Base-by-base conservation (phyloP, 1,140 invertebrate species). In the Chrysopa pallens region DNA sequence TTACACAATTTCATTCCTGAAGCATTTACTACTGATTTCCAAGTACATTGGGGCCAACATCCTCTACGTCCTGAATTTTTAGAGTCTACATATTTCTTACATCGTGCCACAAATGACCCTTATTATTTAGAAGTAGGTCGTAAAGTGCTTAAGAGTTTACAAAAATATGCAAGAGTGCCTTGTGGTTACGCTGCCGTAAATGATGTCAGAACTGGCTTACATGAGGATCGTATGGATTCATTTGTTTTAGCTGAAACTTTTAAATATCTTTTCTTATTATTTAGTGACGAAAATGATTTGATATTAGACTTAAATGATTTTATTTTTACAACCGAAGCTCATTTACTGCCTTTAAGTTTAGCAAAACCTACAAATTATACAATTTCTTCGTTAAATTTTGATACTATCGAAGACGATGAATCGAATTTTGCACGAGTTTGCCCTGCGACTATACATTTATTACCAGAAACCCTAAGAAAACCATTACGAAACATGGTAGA, bases 21-120 rank as follows among this genome's bases (percentile, higher is more conserved):
- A 71, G 94, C 91, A 12, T 95, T 94, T 60, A 94, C 90, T 1
- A 84, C 84, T 5, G 89, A 93, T 66, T 91, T 93, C 55, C 84
- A 90, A 68, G 88, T 98, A 0, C 90, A 98, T 55, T 98, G 94
- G 94, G 91, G 85, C 9, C 91, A 97, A 60, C 91, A 97, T 70
- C 92, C 91, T 6, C 64, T 98, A 3, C 72, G 95, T 40, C 95
- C 95, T 6, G 95, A 98, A 63, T 98, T 98, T 64, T 66, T 98
- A 15, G 95, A 98, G 64, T 96, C 91, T 1, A 98, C 94, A 0
- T 98, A 98, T 58, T 96, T 97, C 57, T 63, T 98, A 6, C 93
- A 95, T 60, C 73, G 81, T 56, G 93, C 93, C 1, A 98, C 94
- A 2, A 79, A 80, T 29, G 95, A 98, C 67, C 81, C 84, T 46